Evolutionary conservation across 2,888 invertebrate genomes (phyloP).

Genomic region (Orthonychiurus folsomi): DNA sequence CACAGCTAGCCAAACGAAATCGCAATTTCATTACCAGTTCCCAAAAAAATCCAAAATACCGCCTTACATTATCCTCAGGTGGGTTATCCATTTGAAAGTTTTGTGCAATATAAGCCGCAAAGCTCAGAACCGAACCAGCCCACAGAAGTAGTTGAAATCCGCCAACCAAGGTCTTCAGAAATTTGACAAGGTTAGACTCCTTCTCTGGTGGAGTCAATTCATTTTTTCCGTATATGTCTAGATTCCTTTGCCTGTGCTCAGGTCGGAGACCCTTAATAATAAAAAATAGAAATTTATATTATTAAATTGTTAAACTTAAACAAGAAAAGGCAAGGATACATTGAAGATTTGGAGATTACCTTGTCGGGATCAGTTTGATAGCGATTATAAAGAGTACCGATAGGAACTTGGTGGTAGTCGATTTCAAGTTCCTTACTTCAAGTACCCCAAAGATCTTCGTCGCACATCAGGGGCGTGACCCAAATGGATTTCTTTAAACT

Average conservation of each 20-base stretch:
- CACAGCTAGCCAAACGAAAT: too few relatives aligned
- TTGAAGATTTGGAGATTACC: slow-evolving; percentile 40
- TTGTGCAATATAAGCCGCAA: slow-evolving; percentile 31
- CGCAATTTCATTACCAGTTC: too few relatives aligned
- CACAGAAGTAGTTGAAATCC: slow-evolving; percentile 38
- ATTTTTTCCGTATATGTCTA: slow-evolving; percentile 32
- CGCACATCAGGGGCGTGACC: slow-evolving; percentile 35
- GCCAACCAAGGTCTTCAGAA: slow-evolving; percentile 33
- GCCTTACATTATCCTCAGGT: slow-evolving; percentile 36
- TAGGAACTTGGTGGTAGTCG: slow-evolving; percentile 52
- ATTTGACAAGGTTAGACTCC: slow-evolving; percentile 32
- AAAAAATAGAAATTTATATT: not conserved
- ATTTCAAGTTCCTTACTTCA: slow-evolving; percentile 53
- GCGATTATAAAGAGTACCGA: slow-evolving; percentile 49
- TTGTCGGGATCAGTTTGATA: slow-evolving; percentile 47
- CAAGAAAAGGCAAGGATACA: not conserved
- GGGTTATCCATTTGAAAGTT: slow-evolving; percentile 18
- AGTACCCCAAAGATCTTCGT: slow-evolving; percentile 47
- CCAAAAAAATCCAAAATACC: too few relatives aligned
- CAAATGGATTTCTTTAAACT: slow-evolving; percentile 32
- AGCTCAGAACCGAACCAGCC: slow-evolving; percentile 33
- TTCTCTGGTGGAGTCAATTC: slow-evolving; percentile 34
- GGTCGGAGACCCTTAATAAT: slow-evolving; percentile 26
- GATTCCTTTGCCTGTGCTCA: slow-evolving; percentile 28
- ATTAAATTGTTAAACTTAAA: not conserved